Base-by-base conservation (phyloP, 2,888 invertebrate species). In the Parnassius mnemosyne region DNA sequence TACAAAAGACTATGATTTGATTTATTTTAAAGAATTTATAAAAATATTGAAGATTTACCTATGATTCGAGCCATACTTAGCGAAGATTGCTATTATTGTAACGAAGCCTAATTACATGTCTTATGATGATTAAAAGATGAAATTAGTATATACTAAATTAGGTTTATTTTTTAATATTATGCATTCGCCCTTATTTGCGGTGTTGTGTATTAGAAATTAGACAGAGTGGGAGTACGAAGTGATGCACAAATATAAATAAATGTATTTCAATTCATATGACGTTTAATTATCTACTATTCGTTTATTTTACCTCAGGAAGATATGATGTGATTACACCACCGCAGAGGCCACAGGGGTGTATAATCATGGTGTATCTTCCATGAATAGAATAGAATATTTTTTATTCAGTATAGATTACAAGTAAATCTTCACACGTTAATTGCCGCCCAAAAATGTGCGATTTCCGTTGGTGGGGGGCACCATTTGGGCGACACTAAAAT, bases 81-180 rank as follows among this genome's bases (percentile, higher is more conserved):
- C 60, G 71, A 66, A 67, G 61, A 69, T 70, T 68, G 69, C 72
- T 47, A 72, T 72, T 72, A 81, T 79, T 80, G 71, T 79, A 78
- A 73, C 78, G 77, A 83, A 79, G 88, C 89, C 89, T 89, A 89
- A 86, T 72, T 87, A 80, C 87, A 88, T 87, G 88, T 89, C 89
- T 89, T 89, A 90, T 89, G 88, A 89, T 81, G 55, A 44, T 65
- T 67, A 79, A 80, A 71, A 68, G 69, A 77, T 79, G 74, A 77
- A 76, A 74, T 77, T 74, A 78, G 76, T 78, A 53, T 56, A 52
- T 47, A 63, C 77, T 81, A 80, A 80, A 81, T 80, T 80, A 81
- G 70, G 68, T 71, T 69, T 75, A 74, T 73, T 76, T 73, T 76
- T 72, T 74, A 73, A 65, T 73, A 70, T 69, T 69, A 63, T 75